These are phyloP conservation scores for Garra rufa DNA, from an alignment of 2,113 vertebrate genomes.

Conservation along the genomic window DNA sequence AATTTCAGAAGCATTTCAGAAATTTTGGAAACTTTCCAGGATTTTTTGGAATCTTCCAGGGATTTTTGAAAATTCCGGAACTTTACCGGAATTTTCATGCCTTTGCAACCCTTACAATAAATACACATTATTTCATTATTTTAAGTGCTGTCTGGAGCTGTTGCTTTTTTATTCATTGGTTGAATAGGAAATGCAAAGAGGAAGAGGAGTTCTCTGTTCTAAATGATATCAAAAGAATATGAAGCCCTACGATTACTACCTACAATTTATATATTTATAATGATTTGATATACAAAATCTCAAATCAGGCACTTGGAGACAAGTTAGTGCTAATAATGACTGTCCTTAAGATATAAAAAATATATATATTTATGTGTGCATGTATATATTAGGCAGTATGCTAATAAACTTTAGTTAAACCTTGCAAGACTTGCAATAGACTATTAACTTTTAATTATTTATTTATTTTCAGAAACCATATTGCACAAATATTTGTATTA, in stretches of 20 bases:
- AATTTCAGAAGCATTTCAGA: too few species aligned
- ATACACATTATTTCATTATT: too few species aligned
- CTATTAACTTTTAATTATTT: background rate
- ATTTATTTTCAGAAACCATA: background rate
- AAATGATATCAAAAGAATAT: background rate
- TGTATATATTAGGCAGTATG: too few species aligned
- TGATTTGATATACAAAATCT: background rate
- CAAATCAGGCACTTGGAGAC: background rate
- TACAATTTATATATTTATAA: background rate
- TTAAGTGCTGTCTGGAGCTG: background rate
- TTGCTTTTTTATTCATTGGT: background rate
- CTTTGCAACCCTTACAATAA: too few species aligned
- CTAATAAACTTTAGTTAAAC: background rate
- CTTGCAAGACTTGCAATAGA: background rate
- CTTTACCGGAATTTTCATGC: too few species aligned
- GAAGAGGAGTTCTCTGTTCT: background rate
- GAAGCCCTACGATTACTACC: too few species aligned
- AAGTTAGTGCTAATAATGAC: background rate
- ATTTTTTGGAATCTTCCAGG: too few species aligned
- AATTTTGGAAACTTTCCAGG: too few species aligned
- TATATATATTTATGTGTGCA: too few species aligned
- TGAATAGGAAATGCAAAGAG: background rate
- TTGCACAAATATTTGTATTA: background rate
- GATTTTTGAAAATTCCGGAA: too few species aligned
- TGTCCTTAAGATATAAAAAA: background rate